phyloP scores from a whole-genome alignment of 2,888 invertebrate species.

The Pandemis cinnamomeana region DNA sequence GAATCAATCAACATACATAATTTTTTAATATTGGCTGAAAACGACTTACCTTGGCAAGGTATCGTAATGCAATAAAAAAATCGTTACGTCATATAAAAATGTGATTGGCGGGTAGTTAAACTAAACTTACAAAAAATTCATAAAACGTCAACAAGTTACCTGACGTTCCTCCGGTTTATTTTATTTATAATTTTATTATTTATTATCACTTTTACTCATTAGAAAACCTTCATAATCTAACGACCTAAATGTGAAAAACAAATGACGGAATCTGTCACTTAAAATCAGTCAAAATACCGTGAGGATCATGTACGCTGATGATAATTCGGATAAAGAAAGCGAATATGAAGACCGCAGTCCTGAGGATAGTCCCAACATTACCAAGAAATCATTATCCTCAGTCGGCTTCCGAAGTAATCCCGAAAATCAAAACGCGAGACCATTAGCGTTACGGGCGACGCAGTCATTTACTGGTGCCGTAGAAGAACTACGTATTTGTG shows the following conservation, averaged over 20 bases:
- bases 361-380: conserved; percentile 68
- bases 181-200: not conserved
- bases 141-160: not conserved
- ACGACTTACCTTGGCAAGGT: not conserved
- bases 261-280: conserved; percentile 52
- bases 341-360: conserved; percentile 71
- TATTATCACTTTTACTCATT: conserved; percentile 13
- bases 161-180: not conserved
- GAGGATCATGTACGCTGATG: conserved; percentile 74
- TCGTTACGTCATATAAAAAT: not conserved
- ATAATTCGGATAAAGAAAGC: conserved; percentile 76
- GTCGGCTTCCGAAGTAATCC: conserved; percentile 71
- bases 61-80: not conserved
- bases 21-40: not conserved
- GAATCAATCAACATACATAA: not conserved
- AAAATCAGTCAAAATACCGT: conserved; percentile 35
- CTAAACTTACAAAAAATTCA: not conserved
- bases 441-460: conserved; percentile 73
- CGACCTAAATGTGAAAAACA: conserved; percentile 55
- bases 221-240: not conserved
- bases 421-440: conserved; percentile 69
- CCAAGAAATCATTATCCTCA: conserved; percentile 75
- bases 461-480: conserved; percentile 77
- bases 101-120: not conserved
- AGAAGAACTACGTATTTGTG: conserved; percentile 70